Percentiles rank a stretch among this genome's conserved stretches.
These are phyloP conservation scores for Aldabrachelys gigantea DNA, from an alignment of 2,113 vertebrate genomes.

Conservation along the genomic window DNA sequence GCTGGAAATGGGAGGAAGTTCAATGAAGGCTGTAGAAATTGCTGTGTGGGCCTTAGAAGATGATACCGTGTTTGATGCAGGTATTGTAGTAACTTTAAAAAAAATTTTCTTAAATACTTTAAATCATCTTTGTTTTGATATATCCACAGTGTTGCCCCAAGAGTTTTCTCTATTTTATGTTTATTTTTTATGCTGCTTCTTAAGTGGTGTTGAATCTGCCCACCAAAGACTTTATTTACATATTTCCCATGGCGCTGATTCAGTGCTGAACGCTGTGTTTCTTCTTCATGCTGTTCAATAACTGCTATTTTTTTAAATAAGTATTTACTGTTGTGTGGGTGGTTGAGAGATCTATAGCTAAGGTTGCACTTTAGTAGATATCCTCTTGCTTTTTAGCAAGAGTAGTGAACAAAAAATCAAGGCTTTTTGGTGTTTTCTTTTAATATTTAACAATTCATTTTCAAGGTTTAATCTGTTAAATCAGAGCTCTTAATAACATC, in stretches of 20 bases:
- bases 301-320: background rate
- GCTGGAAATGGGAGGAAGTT: constrained; percentile 59
- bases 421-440: background rate
- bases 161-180: background rate
- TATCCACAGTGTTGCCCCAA: background rate
- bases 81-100: constrained; percentile 34
- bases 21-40: constrained; percentile 73
- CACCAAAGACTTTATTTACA: background rate
- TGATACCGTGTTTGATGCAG: constrained; percentile 71
- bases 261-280: background rate
- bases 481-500: background rate
- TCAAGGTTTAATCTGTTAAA: background rate
- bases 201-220: background rate
- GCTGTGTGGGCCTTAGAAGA: constrained; percentile 79
- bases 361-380: background rate
- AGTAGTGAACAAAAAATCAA: background rate
- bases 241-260: background rate
- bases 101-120: background rate
- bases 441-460: background rate
- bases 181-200: background rate
- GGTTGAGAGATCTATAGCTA: background rate
- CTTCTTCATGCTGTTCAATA: background rate
- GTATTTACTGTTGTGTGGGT: background rate
- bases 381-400: background rate
- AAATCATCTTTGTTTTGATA: background rate